Conservation (phyloP, 2,888 invertebrate genomes). For the Octonoba sinensis region DNA sequence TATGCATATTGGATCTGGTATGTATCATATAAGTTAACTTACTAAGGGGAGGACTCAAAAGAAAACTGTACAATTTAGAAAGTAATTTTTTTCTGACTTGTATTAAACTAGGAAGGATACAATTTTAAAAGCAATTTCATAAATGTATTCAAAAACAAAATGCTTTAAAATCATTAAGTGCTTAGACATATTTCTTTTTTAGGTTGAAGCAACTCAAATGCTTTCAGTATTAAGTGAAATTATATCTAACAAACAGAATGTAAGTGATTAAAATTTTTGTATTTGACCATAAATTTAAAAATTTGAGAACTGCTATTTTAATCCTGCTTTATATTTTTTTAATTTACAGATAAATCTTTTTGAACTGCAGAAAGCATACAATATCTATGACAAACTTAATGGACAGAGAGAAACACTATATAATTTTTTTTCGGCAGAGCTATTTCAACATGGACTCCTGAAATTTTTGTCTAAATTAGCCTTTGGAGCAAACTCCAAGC, state of each 20-base stretch:
- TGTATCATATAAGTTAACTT: too few species aligned
- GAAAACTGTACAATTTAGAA: too few species aligned
- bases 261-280: not conserved
- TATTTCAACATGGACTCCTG: conserved; percentile 14
- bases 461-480: conserved; percentile 29
- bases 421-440: conserved; percentile 21
- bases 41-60: too few species aligned
- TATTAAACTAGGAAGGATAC: too few species aligned
- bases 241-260: conserved; percentile 6
- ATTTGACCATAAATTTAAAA: not conserved
- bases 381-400: conserved; percentile 22
- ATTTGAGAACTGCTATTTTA: not conserved
- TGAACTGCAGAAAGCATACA: conserved; percentile 43
- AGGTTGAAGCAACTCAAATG: conserved; percentile 52
- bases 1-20: too few species aligned
- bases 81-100: too few species aligned
- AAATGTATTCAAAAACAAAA: too few species aligned
- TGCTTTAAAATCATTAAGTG: too few species aligned
- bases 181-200: too few species aligned
- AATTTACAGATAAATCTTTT: conserved; percentile 40
- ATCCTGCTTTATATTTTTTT: not conserved
- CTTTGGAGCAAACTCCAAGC: conserved; percentile 34
- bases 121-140: too few species aligned
- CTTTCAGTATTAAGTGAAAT: conserved; percentile 50
- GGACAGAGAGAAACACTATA: not conserved